Base-by-base conservation (phyloP, 2,797 vertebrate genomes). In the Malurus leucopterus region DNA sequence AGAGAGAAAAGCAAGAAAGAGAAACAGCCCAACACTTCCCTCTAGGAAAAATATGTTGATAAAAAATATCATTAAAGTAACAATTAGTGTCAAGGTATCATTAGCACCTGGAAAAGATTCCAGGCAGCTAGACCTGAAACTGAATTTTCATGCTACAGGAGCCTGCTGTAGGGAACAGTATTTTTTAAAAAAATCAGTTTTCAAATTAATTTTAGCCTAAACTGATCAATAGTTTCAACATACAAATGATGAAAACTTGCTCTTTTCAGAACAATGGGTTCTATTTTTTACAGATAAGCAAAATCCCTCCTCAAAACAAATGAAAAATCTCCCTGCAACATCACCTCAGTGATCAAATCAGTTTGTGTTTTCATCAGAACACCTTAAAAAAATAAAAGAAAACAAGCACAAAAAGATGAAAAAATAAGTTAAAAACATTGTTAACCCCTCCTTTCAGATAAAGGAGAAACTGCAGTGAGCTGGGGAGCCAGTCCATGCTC, bases 291-390 rank as follows among this genome's bases (percentile, higher is more conserved):
- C 9, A 23, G 3, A 3, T 3, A 55, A 72, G 17, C 13, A 75
- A 75, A 88, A 80, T 32, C 22, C 3, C 12, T 73, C 24, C 32
- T 53, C 1, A 11, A 80, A 87, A 74, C 2, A 65, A 65, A 41
- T 20, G 34, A 61, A 18, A 21, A 43, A 27, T 2, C 0, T 0
- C 4, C 4, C 18, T 40, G 51, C 12, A 61, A 4, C n/a, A 64
- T 29, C 29, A 67, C 3, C 9, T 41, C 18, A 54, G 46, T 21
- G 26, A 67, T 70, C 61, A 83, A 82, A 73, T 34, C 15, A 27
- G 11, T 55, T 88, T 55, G 11, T 0, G 4, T 27, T 65, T 91
- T 51, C 16, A 72, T n/a, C 14, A 57, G 29, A 14, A 85, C 21
- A 57, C 10, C 17, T 29, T 20, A 20, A 49, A 26, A 80, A 59